These are phyloP conservation scores for Bombyx huttoni DNA, from an alignment of 2,888 invertebrate species.

Conservation along the genomic window DNA sequence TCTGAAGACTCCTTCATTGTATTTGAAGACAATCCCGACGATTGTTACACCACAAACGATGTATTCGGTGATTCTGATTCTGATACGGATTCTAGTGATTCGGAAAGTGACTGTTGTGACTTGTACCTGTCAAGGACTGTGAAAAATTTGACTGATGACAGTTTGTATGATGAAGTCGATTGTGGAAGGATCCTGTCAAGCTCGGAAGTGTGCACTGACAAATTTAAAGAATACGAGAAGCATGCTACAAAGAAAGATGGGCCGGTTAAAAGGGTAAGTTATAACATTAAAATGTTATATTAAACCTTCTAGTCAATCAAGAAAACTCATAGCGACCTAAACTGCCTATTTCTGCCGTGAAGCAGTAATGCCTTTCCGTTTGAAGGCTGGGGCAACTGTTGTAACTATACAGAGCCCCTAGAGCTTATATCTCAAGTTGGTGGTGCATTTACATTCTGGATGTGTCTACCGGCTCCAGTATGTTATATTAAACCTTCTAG, in stretches of 20 bases:
- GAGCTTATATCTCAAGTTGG: too few relatives aligned
- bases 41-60: slow-evolving; percentile 51
- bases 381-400: too few relatives aligned
- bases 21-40: slow-evolving; percentile 54
- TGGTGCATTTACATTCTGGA: too few relatives aligned
- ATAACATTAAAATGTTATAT: not conserved
- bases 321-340: too few relatives aligned
- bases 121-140: slow-evolving; percentile 41
- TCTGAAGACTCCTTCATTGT: slow-evolving; percentile 74
- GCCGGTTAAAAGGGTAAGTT: slow-evolving; percentile 45
- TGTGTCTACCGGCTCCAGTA: too few relatives aligned
- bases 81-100: slow-evolving; percentile 10
- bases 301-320: too few relatives aligned
- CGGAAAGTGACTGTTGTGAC: slow-evolving; percentile 35
- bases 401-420: too few relatives aligned
- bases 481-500: too few relatives aligned
- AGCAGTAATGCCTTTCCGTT: too few relatives aligned
- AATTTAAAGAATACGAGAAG: slow-evolving; percentile 13
- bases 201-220: not conserved
- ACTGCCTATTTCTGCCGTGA: too few relatives aligned
- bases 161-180: slow-evolving; percentile 46
- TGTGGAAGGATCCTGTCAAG: slow-evolving; percentile 21
- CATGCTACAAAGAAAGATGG: slow-evolving; percentile 26
- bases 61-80: slow-evolving; percentile 34
- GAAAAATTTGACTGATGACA: slow-evolving; percentile 48